Conservation (phyloP, 2,113 vertebrate species). For the Lycaon pictus region DNA sequence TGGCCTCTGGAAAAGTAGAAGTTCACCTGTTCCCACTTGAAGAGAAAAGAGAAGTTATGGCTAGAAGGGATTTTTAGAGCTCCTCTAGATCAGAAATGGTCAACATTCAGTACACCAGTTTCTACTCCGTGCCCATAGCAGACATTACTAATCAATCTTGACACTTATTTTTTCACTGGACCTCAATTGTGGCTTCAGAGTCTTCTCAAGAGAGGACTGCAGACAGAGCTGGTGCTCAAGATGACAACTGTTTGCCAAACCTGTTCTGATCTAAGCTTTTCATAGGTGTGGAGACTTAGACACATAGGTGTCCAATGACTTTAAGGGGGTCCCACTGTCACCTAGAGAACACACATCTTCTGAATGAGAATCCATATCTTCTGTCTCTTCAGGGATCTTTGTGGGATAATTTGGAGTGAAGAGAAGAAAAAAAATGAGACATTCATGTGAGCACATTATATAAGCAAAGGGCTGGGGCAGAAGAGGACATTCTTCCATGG, state of each 20-base stretch:
- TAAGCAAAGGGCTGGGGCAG: not conserved
- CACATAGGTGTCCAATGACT: not conserved
- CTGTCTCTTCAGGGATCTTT: not conserved
- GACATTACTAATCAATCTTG: conserved; percentile 1
- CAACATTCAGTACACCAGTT: not conserved
- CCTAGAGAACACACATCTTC: not conserved
- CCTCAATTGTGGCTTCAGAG: not conserved
- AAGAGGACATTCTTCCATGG: not conserved
- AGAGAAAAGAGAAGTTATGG: not conserved
- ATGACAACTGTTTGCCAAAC: not conserved
- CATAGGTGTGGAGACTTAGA: not conserved
- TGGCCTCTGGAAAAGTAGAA: not conserved
- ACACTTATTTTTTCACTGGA: not conserved
- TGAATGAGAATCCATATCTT: not conserved
- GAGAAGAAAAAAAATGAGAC: not conserved
- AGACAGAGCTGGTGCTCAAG: not conserved
- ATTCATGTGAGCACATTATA: not conserved
- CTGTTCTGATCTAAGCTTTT: not conserved
- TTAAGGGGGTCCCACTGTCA: not conserved
- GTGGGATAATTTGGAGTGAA: not conserved
- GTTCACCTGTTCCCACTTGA: not conserved
- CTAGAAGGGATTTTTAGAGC: not conserved
- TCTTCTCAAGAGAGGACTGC: not conserved
- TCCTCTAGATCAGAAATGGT: not conserved
- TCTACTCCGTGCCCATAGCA: not conserved